Percentiles rank a stretch among this genome's conserved stretches.
Evolutionary conservation across 2,797 vertebrate species (phyloP).

Genomic region (Sebastes hubbsi): DNA sequence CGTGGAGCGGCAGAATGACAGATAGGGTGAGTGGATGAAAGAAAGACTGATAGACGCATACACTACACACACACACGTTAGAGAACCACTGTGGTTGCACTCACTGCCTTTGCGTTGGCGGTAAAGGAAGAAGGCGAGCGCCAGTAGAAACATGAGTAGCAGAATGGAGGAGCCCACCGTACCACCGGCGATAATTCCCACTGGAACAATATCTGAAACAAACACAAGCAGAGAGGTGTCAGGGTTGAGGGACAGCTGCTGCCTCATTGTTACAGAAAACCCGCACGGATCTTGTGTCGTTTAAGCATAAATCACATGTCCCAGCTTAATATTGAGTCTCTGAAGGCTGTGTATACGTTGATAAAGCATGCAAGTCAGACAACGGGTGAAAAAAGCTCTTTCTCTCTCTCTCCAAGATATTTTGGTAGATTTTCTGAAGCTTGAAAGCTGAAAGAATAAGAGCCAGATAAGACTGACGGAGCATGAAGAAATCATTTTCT

Average conservation of each 20-base stretch:
- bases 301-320: constrained; percentile 53
- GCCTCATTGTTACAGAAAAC: constrained; percentile 49
- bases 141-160: constrained; percentile 85
- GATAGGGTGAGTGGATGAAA: constrained; percentile 45
- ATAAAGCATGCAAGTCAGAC: constrained; percentile 54
- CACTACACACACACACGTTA: constrained; percentile 7
- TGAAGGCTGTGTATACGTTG: constrained; percentile 42
- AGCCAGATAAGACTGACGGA: constrained; percentile 44
- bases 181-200: constrained; percentile 92
- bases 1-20: constrained; percentile 51
- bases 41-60: constrained; percentile 41
- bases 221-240: constrained; percentile 47
- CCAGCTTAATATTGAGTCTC: constrained; percentile 46
- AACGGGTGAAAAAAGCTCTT: constrained; percentile 27
- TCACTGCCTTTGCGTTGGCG: constrained; percentile 96
- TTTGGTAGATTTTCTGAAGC: constrained; percentile 54
- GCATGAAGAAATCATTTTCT: constrained; percentile 50
- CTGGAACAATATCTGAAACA: constrained; percentile 89
- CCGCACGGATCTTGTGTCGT: constrained; percentile 9
- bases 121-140: constrained; percentile 91
- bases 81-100: constrained; percentile 58
- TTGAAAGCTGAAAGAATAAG: constrained; percentile 57
- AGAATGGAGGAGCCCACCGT: constrained; percentile 90
- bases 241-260: constrained; percentile 60
- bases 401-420: constrained; percentile 21